Base-by-base conservation (phyloP, 1,140 invertebrate species). In the Drosophila sturtevanti region DNA sequence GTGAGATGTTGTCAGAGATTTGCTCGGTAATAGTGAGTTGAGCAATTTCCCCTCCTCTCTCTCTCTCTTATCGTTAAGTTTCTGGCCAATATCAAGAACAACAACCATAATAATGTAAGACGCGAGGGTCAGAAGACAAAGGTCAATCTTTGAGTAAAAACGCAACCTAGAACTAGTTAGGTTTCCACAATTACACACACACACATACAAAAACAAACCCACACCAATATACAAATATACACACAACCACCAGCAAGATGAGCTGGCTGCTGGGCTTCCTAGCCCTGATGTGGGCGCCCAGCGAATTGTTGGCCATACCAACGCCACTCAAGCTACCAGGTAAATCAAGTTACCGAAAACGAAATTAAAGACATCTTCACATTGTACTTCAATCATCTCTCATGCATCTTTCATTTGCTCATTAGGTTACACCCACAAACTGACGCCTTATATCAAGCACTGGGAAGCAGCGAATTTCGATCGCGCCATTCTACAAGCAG, bases 391-490 rank as follows among this genome's bases (percentile, higher is more conserved):
- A 48, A 11, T 48, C 41, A 44, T 2, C 14, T 44, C 7, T 4
- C 16, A 35, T n/a, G n/a, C n/a, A n/a, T n/a, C n/a, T n/a, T n/a
- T n/a, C n/a, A n/a, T n/a, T 58, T 22, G 14, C n/a, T 48, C 44
- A 66, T 6, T 54, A 91, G 90, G 90, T 63, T 91, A 91, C 74
- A 90, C 86, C 76, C 82, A 91, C 67, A 90, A 77, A 35, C 74
- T 92, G 58, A 91, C 89, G 51, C 90, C 91, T 21, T 92, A 89
- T 51, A 92, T 92, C 59, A 81, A 84, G 21, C 91, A 92, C 69
- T 92, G 91, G 91, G 91, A 92, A 63, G 79, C 90, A 37, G 91
- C 91, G 68, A 87, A 91, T 74, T 92, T 90, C 60, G 89, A 91
- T 86, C 89, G 89, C 54, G 59, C 72, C 4, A 66, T 80, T 51